Evolutionary conservation across 1,140 invertebrate genomes (phyloP).

Genomic region (Sycophaga agraensis): DNA sequence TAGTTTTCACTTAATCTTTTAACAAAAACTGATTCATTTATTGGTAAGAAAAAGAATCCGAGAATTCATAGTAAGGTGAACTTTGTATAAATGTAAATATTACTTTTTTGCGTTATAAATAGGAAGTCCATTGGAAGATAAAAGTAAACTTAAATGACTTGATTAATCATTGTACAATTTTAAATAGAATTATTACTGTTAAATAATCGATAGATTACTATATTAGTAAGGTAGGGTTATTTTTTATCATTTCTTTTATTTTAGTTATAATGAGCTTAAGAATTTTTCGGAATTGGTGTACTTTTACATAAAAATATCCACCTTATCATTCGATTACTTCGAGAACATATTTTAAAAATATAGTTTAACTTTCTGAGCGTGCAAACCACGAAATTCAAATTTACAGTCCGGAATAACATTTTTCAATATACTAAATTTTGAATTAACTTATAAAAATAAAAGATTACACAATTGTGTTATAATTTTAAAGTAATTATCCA

Average conservation of each 20-base stretch:
- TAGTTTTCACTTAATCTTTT: no score
- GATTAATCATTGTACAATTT: conserved; percentile 10
- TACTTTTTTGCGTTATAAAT: not conserved
- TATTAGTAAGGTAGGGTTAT: no score
- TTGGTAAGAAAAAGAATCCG: not conserved
- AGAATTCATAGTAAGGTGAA: not conserved
- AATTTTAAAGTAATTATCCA: not conserved
- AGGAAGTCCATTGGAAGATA: not conserved
- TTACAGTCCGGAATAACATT: no score
- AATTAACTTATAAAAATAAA: no score
- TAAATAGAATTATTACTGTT: not conserved
- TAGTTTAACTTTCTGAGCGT: no score
- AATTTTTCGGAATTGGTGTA: not conserved
- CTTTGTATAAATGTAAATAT: conserved; percentile 24
- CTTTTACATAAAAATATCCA: conserved; percentile 41
- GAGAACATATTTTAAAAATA: conserved; percentile 2
- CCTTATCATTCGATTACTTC: conserved; percentile 10
- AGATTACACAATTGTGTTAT: no score
- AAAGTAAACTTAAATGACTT: not conserved
- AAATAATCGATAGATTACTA: conserved; percentile 9
- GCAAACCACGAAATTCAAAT: no score
- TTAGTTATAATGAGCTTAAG: conserved; percentile 3
- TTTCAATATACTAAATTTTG: no score
- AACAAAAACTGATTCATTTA: conserved; percentile 14
- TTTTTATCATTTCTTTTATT: conserved; percentile 40